Conservation (phyloP, 1,140 invertebrate genomes). For the Leptestheria dahalacensis region DNA sequence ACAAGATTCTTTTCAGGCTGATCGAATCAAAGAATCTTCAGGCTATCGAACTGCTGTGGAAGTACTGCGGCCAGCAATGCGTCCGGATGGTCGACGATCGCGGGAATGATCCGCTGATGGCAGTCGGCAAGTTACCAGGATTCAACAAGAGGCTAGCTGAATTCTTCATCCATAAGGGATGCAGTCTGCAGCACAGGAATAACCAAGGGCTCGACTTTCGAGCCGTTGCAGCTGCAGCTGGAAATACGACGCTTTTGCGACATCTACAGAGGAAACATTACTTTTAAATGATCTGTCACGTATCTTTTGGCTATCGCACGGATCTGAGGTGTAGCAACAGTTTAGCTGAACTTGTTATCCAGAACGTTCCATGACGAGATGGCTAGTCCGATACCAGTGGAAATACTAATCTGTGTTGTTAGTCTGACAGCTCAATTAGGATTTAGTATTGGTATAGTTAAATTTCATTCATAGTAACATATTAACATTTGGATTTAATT, state of each 20-base stretch:
- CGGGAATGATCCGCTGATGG: background rate
- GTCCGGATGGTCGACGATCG: background rate
- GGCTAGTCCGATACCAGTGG: no score
- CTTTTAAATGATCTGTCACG: background rate
- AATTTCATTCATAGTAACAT: no score
- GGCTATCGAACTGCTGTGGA: background rate
- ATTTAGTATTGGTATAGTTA: no score
- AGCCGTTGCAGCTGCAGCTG: background rate
- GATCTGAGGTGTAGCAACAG: no score
- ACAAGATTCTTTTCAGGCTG: background rate
- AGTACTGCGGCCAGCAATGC: background rate
- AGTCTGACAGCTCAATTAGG: no score
- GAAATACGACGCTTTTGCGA: background rate
- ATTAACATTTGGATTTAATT: no score
- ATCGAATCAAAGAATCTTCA: background rate
- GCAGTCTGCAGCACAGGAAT: background rate
- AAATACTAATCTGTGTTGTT: no score
- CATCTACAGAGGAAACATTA: background rate
- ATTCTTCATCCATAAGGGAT: background rate
- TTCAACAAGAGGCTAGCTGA: background rate
- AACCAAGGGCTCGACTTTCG: background rate
- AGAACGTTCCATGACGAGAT: no score
- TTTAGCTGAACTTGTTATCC: no score
- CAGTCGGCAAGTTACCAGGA: background rate
- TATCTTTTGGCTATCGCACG: no score